phyloP scores from a whole-genome alignment of 2,113 vertebrate species.

The Xiphophorus hellerii region DNA sequence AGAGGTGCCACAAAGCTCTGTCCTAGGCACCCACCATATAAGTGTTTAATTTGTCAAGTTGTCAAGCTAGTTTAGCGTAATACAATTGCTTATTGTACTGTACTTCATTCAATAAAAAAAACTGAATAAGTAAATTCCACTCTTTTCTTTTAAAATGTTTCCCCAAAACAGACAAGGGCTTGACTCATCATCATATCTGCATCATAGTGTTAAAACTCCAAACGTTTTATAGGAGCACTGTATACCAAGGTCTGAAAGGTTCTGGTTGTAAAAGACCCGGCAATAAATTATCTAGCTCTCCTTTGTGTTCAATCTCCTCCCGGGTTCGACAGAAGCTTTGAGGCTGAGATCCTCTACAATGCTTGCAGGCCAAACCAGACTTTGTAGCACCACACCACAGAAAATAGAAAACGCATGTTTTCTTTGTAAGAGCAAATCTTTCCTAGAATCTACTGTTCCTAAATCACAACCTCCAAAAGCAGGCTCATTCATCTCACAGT shows the following conservation, averaged over 20 bases:
- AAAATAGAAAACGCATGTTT: constrained; percentile 55
- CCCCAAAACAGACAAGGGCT: constrained; percentile 16
- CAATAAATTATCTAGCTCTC: constrained; percentile 35
- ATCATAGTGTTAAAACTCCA: neutral
- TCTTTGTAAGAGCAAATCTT: constrained; percentile 52
- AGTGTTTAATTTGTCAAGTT: too few relatives aligned
- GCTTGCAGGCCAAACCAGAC: constrained; percentile 38
- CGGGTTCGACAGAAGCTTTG: constrained; percentile 60
- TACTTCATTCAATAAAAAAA: neutral
- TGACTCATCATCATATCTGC: neutral
- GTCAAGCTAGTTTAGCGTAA: too few relatives aligned
- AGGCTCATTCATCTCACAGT: constrained; percentile 37
- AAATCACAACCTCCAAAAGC: constrained; percentile 58
- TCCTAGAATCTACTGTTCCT: constrained; percentile 38
- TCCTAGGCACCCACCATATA: too few relatives aligned
- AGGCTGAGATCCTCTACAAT: constrained; percentile 46
- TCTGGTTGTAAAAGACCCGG: constrained; percentile 41
- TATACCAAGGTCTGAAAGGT: constrained; percentile 10
- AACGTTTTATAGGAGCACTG: constrained; percentile 12
- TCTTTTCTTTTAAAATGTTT: constrained; percentile 14
- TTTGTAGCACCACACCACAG: constrained; percentile 29
- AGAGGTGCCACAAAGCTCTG: too few relatives aligned
- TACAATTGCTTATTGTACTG: too few relatives aligned
- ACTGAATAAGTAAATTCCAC: neutral
- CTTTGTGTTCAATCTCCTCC: constrained; percentile 50